Percentiles rank a stretch among this genome's conserved stretches.
phyloP scores from a whole-genome alignment of 2,113 vertebrate genomes.

The Podocnemis expansa region DNA sequence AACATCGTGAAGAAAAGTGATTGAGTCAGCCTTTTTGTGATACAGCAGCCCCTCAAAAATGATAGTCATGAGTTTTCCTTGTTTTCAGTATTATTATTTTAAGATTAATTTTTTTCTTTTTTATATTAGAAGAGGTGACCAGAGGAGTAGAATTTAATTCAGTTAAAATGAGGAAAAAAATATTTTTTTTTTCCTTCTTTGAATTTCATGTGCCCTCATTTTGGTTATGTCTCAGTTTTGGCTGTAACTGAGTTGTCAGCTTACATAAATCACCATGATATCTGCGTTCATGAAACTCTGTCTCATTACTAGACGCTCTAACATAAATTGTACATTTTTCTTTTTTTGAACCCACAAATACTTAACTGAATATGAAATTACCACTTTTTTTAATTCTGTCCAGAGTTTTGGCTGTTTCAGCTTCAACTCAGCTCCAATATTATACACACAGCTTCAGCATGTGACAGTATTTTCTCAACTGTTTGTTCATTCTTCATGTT shows the following conservation, averaged over 20 bases:
- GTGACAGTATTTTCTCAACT: not conserved
- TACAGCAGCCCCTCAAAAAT: not conserved
- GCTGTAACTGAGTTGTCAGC: not conserved
- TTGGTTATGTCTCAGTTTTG: not conserved
- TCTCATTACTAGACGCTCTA: not conserved
- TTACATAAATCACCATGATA: not conserved
- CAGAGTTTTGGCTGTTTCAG: not conserved
- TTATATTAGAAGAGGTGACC: not conserved
- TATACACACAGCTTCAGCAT: not conserved
- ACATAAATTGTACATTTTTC: not conserved
- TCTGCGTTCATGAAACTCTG: not conserved
- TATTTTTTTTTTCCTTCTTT: not conserved
- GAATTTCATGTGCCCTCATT: not conserved
- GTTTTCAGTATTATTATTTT: not conserved
- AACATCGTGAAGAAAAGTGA: not conserved
- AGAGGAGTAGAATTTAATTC: not conserved
- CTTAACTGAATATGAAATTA: not conserved
- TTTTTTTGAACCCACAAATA: not conserved
- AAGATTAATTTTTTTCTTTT: not conserved
- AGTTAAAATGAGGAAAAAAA: not conserved
- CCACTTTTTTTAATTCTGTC: not conserved
- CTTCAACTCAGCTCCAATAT: not conserved
- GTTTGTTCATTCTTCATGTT: not conserved
- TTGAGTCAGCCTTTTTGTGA: not conserved
- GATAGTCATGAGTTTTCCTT: not conserved